Base-by-base conservation (phyloP, 2,113 vertebrate species). In the Holacanthus passer region DNA sequence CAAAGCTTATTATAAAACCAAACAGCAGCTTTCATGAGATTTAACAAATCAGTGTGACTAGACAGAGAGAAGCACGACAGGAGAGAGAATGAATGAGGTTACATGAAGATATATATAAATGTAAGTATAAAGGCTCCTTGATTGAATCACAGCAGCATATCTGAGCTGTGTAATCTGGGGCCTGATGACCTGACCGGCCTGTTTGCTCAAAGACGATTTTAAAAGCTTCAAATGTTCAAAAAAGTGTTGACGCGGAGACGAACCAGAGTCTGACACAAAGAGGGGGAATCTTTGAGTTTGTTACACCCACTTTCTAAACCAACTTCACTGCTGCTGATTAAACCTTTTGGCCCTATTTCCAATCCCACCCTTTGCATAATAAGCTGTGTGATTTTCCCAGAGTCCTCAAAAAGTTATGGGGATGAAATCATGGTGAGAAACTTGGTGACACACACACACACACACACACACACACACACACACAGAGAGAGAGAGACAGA, bases 381-480 rank as follows among this genome's bases (percentile, higher is more conserved):
- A 60, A 52, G 10, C 45, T 8, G 31, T 53, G 41, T 66, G 20
- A 35, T 72, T 71, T 52, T 69, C 69, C 50, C 48, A 39, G 47
- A 73, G 24, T 71, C 73, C 81, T 55, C 24, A 59, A 59, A 79
- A 78, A 71, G 63, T 79, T 72, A 59, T 43, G 72, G 52, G 73
- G 52, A 41, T 73, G 68, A 86, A 86, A 81, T 50, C 24, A 75
- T 8, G 50, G 48, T 68, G 10, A 71, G 80, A 79, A 91, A 88
- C 66, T 83, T 76, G 43, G 81, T 75, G 58, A 74, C 67, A 87
- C 72, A 70, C 67, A 77, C 56, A 74, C 67, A 87, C 69, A 70
- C 67, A 77, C 56, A 62, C 82, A 85, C n/a, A 74, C 67, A 87
- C 72, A 70, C 67, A 77, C 56, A 74, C 67, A 87, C 69, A 70